A percentile compares a stretch with the other conserved stretches of the same genome.
Conservation (phyloP, 2,888 invertebrate species). For the Apamea anceps region DNA sequence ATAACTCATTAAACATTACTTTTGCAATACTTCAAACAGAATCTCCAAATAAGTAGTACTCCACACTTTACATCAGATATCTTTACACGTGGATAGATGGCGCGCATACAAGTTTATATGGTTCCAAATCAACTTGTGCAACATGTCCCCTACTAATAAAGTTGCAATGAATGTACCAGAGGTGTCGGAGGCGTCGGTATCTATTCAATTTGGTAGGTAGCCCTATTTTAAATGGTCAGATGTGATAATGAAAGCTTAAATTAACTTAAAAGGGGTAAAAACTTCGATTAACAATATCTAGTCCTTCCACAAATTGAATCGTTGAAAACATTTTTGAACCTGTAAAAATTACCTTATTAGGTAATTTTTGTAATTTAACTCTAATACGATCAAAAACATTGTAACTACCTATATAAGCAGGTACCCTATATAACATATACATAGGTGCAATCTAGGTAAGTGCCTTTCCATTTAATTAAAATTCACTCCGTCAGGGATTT, state of each 20-base stretch:
- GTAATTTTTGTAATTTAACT: background rate
- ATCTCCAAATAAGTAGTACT: background rate
- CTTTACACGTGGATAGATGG: constrained; percentile 26
- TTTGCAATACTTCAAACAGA: too few relatives aligned
- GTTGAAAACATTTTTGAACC: background rate
- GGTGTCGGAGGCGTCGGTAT: constrained; percentile 30
- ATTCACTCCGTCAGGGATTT: constrained; percentile 13
- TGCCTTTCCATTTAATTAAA: background rate
- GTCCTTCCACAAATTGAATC: background rate
- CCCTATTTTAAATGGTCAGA: background rate
- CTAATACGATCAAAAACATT: background rate
- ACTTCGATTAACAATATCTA: background rate
- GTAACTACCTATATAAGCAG: background rate
- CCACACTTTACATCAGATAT: background rate
- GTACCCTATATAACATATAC: background rate
- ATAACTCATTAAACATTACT: background rate
- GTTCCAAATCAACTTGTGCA: background rate
- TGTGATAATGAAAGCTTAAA: background rate
- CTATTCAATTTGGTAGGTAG: background rate
- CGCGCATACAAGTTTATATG: background rate
- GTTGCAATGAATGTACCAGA: background rate
- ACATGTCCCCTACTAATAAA: background rate
- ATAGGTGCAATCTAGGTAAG: background rate
- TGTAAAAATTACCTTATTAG: too few relatives aligned
- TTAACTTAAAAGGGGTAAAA: background rate